These are phyloP conservation scores for Poecilobothrus nobilitatus DNA, from an alignment of 2,888 invertebrate species.

Conservation along the genomic window DNA sequence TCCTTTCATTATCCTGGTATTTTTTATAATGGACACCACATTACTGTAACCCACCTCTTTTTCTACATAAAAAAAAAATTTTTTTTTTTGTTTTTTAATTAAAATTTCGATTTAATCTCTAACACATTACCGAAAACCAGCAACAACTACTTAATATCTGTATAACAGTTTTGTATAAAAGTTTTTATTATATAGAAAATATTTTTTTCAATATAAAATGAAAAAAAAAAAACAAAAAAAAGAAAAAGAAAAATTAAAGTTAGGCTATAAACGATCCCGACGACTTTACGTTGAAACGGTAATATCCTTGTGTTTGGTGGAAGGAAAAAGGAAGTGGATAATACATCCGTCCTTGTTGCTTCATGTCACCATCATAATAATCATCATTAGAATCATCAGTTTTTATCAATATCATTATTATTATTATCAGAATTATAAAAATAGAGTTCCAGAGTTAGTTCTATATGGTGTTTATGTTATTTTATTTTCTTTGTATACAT, in stretches of 20 bases:
- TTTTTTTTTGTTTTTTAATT: too few relatives aligned
- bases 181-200: too few relatives aligned
- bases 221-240: not conserved
- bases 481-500: too few relatives aligned
- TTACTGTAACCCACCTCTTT: not conserved
- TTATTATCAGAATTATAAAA: not conserved
- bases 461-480: too few relatives aligned
- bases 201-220: too few relatives aligned
- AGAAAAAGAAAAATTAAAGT: conserved; percentile 13
- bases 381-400: not conserved
- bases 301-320: conserved; percentile 47
- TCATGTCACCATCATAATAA: conserved; percentile 39
- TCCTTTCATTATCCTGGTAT: not conserved
- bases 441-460: too few relatives aligned
- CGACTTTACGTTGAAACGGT: conserved; percentile 40
- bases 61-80: too few relatives aligned
- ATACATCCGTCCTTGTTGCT: conserved; percentile 48
- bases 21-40: not conserved
- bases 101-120: too few relatives aligned
- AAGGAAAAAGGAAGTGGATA: conserved; percentile 48
- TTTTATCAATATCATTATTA: not conserved
- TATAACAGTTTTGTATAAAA: too few relatives aligned
- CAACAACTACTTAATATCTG: not conserved
- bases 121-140: too few relatives aligned
- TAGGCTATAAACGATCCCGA: conserved; percentile 24